Base-by-base conservation (phyloP, 2,797 vertebrate species). In the Smutsia gigantea region DNA sequence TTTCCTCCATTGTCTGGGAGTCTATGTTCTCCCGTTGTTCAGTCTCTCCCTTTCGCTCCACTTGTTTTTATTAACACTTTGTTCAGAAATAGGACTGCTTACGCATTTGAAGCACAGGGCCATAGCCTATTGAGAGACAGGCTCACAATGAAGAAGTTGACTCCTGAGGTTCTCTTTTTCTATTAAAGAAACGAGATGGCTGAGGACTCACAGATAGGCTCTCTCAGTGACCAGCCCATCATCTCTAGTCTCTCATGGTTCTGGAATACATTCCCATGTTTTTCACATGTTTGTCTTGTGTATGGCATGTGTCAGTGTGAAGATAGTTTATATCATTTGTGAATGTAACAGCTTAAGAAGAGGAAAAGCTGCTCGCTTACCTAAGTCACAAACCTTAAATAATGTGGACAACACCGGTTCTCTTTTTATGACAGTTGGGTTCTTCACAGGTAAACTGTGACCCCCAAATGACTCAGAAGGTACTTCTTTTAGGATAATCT, bases 71-170 rank as follows among this genome's bases (percentile, higher is more conserved):
- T 34, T 75, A 53, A 49, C 51, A 31, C 91, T 86, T 34, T 77
- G 83, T 63, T 86, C 94, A 53, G 75, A 93, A 84, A 68, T n/a
- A 51, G 87, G 42, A 53, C 68, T 61, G 64, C 37, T 59, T 49
- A 42, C 0, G 18, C n/a, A 46, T 88, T 23, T 69, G 86, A 51
- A 51, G 23, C 39, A 2, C 23, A 29, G 39, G 57, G 77, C 5
- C 0, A 34, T 39, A 46, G 39, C 83, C 64, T 68, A 4, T 34
- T 63, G 61, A 68, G 87, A 81, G 87, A 81, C 59, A 0, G 2
- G 42, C 61, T 92, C 74, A 57, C 49, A 11, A 0, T 29, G 94
- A 88, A 29, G 95, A 95, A 90, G 87, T 95, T 75, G 91, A 57
- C 82, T 86, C 74, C 3, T 23, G 91, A 90, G 63, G 12, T 85